Base-by-base conservation (phyloP, 2,113 vertebrate genomes). In the Hypanus sabinus region DNA sequence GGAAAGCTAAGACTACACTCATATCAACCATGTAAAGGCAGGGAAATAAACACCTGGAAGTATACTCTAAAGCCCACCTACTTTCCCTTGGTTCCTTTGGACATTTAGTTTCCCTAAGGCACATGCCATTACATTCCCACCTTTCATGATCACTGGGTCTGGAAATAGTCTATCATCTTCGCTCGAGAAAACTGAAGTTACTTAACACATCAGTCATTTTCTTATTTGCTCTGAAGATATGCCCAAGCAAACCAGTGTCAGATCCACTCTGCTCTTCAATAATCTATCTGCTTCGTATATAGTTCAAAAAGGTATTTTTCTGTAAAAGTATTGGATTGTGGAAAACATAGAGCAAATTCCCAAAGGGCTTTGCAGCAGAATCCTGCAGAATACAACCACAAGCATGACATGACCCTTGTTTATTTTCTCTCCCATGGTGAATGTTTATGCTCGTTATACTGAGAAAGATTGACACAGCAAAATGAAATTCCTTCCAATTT, bases 401-500 rank as follows among this genome's bases (percentile, higher is more conserved):
- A 33, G n/a, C 57, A 27, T 87, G 24, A 16, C 83, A 81, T 46
- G 80, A 81, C 81, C 81, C 24, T 85, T 85, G 24, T 14, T 85
- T 60, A 36, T 79, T 79, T 79, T 90, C 65, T 68, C 60, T 20
- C 16, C 16, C 9, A 60, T 60, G 7, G 81, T 85, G 24, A 85
- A 60, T 60, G 27, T 65, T n/a, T 90, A 30, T 36, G 85, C 60
- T 90, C 16, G 8, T 33, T 68, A 90, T 36, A 90, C 14, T 36
- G 60, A 9, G 30, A n/a, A 16, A 20, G n/a, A 90, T 68, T 62
- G n/a, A 68, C 76, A 79, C 14, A 33, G 12, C 18, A 18, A 90
- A 65, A 90, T 68, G 60, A 68, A 65, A 90, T 90, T 65, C 85
- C 2, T 65, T 90, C 60, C n/a, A 33, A 90, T 68, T 90, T 90